A percentile compares a stretch with the other conserved stretches of the same genome.
phyloP scores from a whole-genome alignment of 2,888 invertebrate genomes.

The Pediacus dermestoides region DNA sequence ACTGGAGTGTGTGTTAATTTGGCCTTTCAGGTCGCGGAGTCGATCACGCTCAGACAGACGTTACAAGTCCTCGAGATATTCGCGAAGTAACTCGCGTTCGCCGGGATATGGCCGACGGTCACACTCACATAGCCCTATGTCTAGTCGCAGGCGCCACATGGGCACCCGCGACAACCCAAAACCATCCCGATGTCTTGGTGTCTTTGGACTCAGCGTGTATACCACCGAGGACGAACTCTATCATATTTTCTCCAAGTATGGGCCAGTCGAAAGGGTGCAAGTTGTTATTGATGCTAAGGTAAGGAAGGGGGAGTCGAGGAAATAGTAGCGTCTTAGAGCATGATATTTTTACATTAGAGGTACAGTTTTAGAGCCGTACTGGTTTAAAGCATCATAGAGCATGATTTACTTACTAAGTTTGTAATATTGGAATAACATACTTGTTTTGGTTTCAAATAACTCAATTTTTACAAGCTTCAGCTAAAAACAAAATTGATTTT shows the following conservation, averaged over 20 bases:
- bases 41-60: conserved; percentile 59
- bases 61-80: conserved; percentile 58
- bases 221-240: conserved; percentile 90
- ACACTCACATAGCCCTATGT: conserved; percentile 78
- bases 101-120: conserved; percentile 54
- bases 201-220: conserved; percentile 90
- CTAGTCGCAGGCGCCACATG: conserved; percentile 71
- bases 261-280: conserved; percentile 87
- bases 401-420: too few relatives aligned
- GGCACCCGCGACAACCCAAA: conserved; percentile 84
- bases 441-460: too few relatives aligned
- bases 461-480: too few relatives aligned
- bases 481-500: too few relatives aligned
- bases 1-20: not conserved
- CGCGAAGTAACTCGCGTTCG: conserved; percentile 59
- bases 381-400: too few relatives aligned
- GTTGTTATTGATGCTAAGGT: conserved; percentile 95
- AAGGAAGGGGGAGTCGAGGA: too few relatives aligned
- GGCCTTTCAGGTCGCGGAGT: conserved; percentile 54
- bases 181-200: conserved; percentile 85
- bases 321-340: too few relatives aligned
- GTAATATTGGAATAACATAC: too few relatives aligned
- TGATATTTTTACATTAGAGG: too few relatives aligned
- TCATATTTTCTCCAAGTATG: conserved; percentile 89
- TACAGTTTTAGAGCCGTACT: too few relatives aligned